Evolutionary conservation across 1,140 invertebrate species (phyloP).

Genomic region (Neodiprion virginianus): DNA sequence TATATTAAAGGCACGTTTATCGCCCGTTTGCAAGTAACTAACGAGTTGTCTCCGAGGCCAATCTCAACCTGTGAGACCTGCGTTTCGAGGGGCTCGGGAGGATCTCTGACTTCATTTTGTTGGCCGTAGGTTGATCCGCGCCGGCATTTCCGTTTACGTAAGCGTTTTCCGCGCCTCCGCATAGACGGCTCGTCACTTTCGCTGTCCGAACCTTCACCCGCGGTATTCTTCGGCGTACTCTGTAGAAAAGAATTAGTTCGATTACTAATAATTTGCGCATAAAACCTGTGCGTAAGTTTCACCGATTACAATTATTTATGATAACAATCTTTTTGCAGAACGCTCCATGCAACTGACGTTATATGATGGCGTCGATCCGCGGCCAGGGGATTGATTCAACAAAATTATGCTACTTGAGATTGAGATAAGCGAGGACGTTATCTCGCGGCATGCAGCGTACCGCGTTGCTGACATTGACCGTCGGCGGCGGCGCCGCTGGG

Average conservation of each 20-base stretch:
- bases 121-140: constrained; percentile 54
- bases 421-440: neutral
- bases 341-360: too few species aligned
- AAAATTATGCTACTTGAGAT: neutral
- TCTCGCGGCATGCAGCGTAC: constrained; percentile 30
- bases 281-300: too few species aligned
- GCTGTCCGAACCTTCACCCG: constrained; percentile 33
- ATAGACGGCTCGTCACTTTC: constrained; percentile 41
- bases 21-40: constrained; percentile 26
- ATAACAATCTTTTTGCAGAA: too few species aligned
- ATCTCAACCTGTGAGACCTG: constrained; percentile 52
- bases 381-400: neutral
- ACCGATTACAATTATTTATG: too few species aligned
- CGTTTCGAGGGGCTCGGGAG: constrained; percentile 53
- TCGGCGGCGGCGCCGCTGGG: constrained; percentile 20
- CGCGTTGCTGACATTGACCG: constrained; percentile 30
- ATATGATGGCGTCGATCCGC: constrained; percentile 13
- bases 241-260: neutral
- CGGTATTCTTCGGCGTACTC: neutral
- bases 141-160: constrained; percentile 52
- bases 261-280: neutral
- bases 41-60: constrained; percentile 47
- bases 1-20: neutral
- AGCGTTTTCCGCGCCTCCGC: constrained; percentile 47
- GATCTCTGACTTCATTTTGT: constrained; percentile 55